These are phyloP conservation scores for Erithacus rubecula DNA, from an alignment of 2,797 vertebrate species.

Conservation along the genomic window DNA sequence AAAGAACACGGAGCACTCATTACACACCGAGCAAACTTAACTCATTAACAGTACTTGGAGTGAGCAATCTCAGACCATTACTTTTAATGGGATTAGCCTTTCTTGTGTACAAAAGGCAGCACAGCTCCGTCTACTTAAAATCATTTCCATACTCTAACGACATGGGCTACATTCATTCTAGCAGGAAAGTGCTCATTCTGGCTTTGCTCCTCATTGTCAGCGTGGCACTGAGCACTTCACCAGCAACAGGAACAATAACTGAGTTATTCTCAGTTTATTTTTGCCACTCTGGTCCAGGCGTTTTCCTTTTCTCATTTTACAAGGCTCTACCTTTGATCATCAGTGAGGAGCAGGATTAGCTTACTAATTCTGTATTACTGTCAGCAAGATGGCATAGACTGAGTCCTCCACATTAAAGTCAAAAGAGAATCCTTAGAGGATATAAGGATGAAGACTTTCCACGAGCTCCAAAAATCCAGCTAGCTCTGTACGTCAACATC, in stretches of 20 bases:
- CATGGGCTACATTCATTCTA: constrained; percentile 29
- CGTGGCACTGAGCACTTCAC: not conserved
- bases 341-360: constrained; percentile 9
- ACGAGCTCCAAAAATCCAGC: not conserved
- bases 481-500: not conserved
- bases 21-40: constrained; percentile 56
- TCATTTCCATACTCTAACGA: constrained; percentile 71
- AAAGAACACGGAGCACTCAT: constrained; percentile 53
- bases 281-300: constrained; percentile 67
- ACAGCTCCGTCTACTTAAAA: constrained; percentile 69
- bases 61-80: constrained; percentile 62
- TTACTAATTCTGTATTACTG: constrained; percentile 40
- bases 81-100: constrained; percentile 65
- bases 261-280: constrained; percentile 84
- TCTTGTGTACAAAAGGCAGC: constrained; percentile 72
- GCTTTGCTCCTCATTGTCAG: constrained; percentile 37
- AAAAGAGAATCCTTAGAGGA: not conserved
- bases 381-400: constrained; percentile 14
- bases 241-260: constrained; percentile 10
- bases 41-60: constrained; percentile 60
- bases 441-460: not conserved
- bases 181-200: constrained; percentile 10
- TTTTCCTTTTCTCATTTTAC: constrained; percentile 13
- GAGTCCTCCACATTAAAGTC: not conserved
- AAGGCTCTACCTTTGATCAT: constrained; percentile 45